Conservation (phyloP, 2,888 invertebrate species). For the Pantelozetes paolii region DNA sequence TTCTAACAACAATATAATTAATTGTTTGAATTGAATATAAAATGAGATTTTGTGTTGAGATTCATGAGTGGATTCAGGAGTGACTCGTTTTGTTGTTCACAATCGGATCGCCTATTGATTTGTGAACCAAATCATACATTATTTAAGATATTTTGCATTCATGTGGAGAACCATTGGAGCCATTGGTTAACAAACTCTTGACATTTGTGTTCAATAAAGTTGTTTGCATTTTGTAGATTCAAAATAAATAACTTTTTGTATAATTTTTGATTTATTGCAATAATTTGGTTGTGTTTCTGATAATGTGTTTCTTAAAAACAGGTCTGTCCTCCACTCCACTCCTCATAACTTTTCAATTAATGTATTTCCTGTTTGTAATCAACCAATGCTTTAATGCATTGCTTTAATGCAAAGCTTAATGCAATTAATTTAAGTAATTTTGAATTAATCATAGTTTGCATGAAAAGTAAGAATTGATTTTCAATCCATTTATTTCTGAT, state of each 20-base stretch:
- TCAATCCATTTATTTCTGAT: neutral
- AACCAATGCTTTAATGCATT: neutral
- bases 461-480: neutral
- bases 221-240: neutral
- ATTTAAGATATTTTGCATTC: neutral
- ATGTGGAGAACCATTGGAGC: neutral
- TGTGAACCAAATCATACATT: conserved; percentile 22
- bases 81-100: neutral
- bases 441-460: neutral
- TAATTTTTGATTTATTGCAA: conserved; percentile 8
- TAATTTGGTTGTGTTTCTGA: conserved; percentile 3
- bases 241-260: neutral
- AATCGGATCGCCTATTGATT: neutral
- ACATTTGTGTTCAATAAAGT: neutral
- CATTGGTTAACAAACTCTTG: neutral
- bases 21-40: neutral
- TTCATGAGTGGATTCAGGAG: no score
- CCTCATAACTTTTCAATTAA: conserved; percentile 15
- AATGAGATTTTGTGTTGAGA: neutral
- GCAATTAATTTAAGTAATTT: neutral
- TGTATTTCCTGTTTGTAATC: neutral
- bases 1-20: conserved; percentile 4
- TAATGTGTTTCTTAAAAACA: neutral
- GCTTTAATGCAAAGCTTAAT: neutral
- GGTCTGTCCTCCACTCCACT: conserved; percentile 10